phyloP scores from a whole-genome alignment of 2,888 invertebrate species.

The Caenorhabditis drosophilae region DNA sequence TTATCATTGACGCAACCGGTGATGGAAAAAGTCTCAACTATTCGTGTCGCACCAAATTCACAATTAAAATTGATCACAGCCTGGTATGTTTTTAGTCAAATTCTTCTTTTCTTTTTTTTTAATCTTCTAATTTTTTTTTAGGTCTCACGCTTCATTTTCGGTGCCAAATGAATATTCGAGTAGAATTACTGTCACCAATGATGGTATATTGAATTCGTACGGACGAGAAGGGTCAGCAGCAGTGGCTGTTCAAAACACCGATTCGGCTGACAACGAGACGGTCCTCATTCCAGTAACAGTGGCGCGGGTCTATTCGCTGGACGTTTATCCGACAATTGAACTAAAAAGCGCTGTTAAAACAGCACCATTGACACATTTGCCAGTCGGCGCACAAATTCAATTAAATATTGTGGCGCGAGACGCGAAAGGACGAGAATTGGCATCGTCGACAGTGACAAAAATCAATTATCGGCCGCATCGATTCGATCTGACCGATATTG shows the following conservation, averaged over 20 bases:
- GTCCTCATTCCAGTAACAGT: conserved; percentile 51
- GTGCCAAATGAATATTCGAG: conserved; percentile 21
- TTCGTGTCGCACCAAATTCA: conserved; percentile 49
- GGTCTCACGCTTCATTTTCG: conserved; percentile 31
- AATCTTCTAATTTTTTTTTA: too few species aligned
- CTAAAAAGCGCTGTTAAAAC: conserved; percentile 13
- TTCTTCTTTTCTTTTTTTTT: too few species aligned
- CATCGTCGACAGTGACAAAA: conserved; percentile 34
- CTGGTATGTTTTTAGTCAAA: conserved; percentile 33
- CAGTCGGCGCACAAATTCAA: conserved; percentile 44
- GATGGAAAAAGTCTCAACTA: conserved; percentile 6
- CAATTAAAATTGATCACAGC: conserved; percentile 32
- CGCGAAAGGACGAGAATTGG: conserved; percentile 38
- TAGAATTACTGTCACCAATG: conserved; percentile 24
- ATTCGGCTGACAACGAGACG: conserved; percentile 47
- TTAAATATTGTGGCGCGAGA: conserved; percentile 49
- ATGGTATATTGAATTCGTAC: conserved; percentile 36
- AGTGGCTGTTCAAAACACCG: conserved; percentile 19
- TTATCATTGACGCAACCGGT: conserved; percentile 14
- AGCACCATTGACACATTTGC: conserved; percentile 31
- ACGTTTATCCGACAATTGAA: conserved; percentile 34
- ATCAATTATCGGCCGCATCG: conserved; percentile 55
- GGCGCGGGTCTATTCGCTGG: conserved; percentile 45
- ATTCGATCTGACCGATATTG: conserved; percentile 59
- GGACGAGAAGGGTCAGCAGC: conserved; percentile 44